phyloP scores from a whole-genome alignment of 2,888 invertebrate species.

The Vandiemenella viatica region DNA sequence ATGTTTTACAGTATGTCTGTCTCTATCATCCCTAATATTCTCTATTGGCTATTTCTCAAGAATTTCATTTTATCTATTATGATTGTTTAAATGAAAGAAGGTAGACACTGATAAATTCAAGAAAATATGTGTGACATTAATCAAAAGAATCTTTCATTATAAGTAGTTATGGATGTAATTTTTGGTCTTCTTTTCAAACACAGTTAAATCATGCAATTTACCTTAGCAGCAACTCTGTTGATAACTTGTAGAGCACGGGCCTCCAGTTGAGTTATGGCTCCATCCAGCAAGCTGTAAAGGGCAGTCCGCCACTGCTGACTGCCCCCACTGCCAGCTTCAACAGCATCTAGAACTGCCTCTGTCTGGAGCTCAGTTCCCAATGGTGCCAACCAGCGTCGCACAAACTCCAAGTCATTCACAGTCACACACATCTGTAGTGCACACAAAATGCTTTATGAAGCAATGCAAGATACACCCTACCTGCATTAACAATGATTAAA shows the following conservation, averaged over 20 bases:
- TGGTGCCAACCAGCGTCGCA: constrained; percentile 53
- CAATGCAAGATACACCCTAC: too few relatives aligned
- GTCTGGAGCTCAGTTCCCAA: constrained; percentile 45
- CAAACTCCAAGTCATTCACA: constrained; percentile 89
- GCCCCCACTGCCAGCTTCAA: constrained; percentile 20
- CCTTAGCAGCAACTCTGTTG: constrained; percentile 37
- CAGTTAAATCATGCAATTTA: constrained; percentile 17
- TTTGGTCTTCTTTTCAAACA: too few relatives aligned
- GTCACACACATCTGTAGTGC: constrained; percentile 71
- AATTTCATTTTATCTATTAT: too few relatives aligned
- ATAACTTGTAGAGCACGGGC: constrained; percentile 43
- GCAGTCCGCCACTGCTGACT: constrained; percentile 26
- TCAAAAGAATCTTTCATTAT: too few relatives aligned
- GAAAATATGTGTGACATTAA: too few relatives aligned
- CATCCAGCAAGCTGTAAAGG: constrained; percentile 28
- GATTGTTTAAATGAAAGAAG: too few relatives aligned
- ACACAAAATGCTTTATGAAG: too few relatives aligned
- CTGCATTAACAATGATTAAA: too few relatives aligned
- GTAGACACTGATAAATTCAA: too few relatives aligned
- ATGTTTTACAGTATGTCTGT: too few relatives aligned
- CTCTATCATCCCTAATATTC: too few relatives aligned
- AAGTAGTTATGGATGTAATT: neutral
- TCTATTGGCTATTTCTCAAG: too few relatives aligned
- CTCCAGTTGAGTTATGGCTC: constrained; percentile 48
- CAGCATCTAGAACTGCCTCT: constrained; percentile 26